Percentiles rank a stretch among this genome's conserved stretches.
phyloP scores from a whole-genome alignment of 2,888 invertebrate species.

The Escarpia spicata region DNA sequence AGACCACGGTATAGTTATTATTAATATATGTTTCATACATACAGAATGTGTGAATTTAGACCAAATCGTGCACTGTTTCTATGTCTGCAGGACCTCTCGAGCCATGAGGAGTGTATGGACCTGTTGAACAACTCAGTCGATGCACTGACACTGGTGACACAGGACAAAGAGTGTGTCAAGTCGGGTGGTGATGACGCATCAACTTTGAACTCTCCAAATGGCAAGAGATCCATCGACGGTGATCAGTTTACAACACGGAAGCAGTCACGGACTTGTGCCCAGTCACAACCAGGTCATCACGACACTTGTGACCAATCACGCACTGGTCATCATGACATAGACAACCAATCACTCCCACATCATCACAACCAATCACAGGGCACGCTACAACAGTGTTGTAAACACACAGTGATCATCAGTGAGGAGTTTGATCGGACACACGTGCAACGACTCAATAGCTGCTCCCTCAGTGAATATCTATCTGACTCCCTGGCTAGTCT shows the following conservation, averaged over 20 bases:
- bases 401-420: not conserved
- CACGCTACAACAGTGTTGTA: not conserved
- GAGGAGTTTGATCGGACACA: not conserved
- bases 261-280: not conserved
- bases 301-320: not conserved
- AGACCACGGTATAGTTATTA: too few species aligned
- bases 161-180: not conserved
- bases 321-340: not conserved
- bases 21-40: too few species aligned
- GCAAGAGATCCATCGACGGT: not conserved
- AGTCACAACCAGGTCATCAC: not conserved
- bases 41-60: too few species aligned
- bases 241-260: not conserved
- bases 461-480: not conserved
- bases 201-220: not conserved
- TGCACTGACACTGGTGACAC: not conserved
- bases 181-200: not conserved
- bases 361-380: too few species aligned
- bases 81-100: constrained; percentile 22
- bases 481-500: not conserved
- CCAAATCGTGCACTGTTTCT: not conserved
- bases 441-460: not conserved
- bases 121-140: not conserved
- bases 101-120: constrained; percentile 10
- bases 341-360: too few species aligned